Evolutionary conservation across 2,888 invertebrate genomes (phyloP).

Genomic region (Drosophila incognita): DNA sequence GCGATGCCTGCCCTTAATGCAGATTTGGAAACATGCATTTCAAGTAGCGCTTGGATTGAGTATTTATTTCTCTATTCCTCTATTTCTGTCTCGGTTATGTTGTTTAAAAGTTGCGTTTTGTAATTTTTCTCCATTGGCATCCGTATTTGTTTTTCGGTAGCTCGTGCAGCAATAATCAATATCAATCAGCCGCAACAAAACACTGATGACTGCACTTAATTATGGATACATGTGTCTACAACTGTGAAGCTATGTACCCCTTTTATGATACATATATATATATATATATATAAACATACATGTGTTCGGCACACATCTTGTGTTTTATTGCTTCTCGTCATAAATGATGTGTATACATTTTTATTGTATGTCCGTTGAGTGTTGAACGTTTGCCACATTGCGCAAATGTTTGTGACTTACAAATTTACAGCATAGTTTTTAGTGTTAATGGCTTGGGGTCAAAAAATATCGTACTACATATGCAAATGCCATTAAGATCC

Average conservation of each 20-base stretch:
- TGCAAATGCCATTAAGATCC: slow-evolving; percentile 3
- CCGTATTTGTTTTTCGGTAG: slow-evolving; percentile 36
- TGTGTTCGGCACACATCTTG: slow-evolving; percentile 40
- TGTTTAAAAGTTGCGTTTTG: slow-evolving; percentile 58
- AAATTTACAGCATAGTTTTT: slow-evolving; percentile 2
- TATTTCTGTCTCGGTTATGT: slow-evolving; percentile 18
- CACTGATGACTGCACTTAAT: slow-evolving; percentile 64
- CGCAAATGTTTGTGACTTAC: slow-evolving; percentile 38
- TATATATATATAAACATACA: slow-evolving; percentile 2
- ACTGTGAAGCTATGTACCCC: slow-evolving; percentile 28
- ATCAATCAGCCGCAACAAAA: slow-evolving; percentile 54
- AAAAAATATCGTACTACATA: slow-evolving; percentile 6
- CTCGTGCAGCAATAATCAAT: slow-evolving; percentile 67
- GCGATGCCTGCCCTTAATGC: slow-evolving; percentile 22
- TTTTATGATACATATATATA: slow-evolving; percentile 30
- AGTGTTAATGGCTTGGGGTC: slow-evolving; percentile 10
- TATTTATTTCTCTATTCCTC: background rate
- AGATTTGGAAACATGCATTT: slow-evolving; percentile 58
- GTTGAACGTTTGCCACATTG: slow-evolving; percentile 42
- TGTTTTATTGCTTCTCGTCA: slow-evolving; percentile 4
- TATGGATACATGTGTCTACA: slow-evolving; percentile 32
- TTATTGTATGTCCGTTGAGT: slow-evolving; percentile 15
- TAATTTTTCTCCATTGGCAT: slow-evolving; percentile 64
- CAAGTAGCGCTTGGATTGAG: slow-evolving; percentile 12
- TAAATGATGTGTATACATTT: slow-evolving; percentile 48